Evolutionary conservation across 2,888 invertebrate genomes (phyloP).

Genomic region (Epinotia bilunana): DNA sequence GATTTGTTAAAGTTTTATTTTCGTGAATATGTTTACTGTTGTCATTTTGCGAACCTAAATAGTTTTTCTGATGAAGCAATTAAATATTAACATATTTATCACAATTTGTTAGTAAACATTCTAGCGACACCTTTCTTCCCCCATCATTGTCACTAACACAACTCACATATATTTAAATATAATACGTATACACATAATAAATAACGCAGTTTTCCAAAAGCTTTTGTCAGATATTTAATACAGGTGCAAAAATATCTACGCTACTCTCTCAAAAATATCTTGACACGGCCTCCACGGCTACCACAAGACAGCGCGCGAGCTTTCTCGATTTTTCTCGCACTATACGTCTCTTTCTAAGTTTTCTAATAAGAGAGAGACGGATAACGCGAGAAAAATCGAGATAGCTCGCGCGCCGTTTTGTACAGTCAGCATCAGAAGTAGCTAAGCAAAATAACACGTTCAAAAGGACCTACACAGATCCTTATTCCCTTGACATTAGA

Average conservation of each 20-base stretch:
- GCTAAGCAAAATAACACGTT: too few relatives aligned
- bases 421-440: too few relatives aligned
- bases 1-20: too few relatives aligned
- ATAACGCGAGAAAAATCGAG: too few relatives aligned
- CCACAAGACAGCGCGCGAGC: too few relatives aligned
- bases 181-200: not conserved
- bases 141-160: constrained; percentile 21
- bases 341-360: too few relatives aligned
- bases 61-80: constrained; percentile 28
- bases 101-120: constrained; percentile 44
- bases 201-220: not conserved
- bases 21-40: too few relatives aligned
- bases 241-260: not conserved
- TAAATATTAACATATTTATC: constrained; percentile 19
- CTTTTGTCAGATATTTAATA: not conserved
- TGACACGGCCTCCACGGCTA: not conserved
- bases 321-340: too few relatives aligned
- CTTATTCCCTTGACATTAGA: too few relatives aligned
- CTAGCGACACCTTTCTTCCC: constrained; percentile 27
- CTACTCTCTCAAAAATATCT: not conserved
- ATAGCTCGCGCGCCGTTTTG: too few relatives aligned
- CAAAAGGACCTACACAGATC: too few relatives aligned
- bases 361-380: too few relatives aligned
- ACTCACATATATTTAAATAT: constrained; percentile 7
- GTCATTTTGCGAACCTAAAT: not conserved